Evolutionary conservation across 2,113 vertebrate genomes (phyloP), one percentile per base, ranked within the genome.

Genomic region (Peromyscus leucopus): DNA sequence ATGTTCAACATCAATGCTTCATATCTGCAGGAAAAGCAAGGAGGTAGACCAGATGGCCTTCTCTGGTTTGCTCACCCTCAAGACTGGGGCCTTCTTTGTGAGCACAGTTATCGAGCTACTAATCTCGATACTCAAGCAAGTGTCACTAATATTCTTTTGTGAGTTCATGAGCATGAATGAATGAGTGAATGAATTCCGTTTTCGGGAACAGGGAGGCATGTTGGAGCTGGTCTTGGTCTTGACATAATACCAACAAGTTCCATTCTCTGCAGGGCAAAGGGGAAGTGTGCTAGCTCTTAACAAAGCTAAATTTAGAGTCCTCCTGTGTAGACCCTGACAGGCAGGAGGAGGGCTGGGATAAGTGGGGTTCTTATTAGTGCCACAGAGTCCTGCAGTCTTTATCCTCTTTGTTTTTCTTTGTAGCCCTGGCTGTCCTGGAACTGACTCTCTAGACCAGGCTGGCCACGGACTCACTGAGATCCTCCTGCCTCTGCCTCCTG

Each of bases 161-260:
- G 59, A 84, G 61, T 51, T 63, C 48, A 7, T 24, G 24, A 67
- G 51, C 48, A 10, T 22, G 42, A 26, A 46, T 75, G 72, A 71
- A 55, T 17, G 1, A 33, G 7, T 83, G 87, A 46, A 16, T 61
- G 63, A 69, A 19, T 79, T 69, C 67, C 75, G 17, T 79, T 90
- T 61, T 61, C n/a, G 28, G 51, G 12, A 5, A 39, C 42, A 33
- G 83, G 72, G 72, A 36, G 67, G 39, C 10, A 13, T 61, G 28
- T 46, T 59, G 39, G 72, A 84, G 22, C 59, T 93, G 72, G 51
- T 48, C 83, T 86, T 67, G 5, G 16, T 94, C 89, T 91, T 89
- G 83, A 80, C 33, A 39, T 57, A 72, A 26, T 83, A 26, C 28
- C 48, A 46, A 33, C 57, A 57, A 61, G 21, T 39, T 61, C 16